Base-by-base conservation (phyloP, 2,113 vertebrate species). In the Smithornis capensis region DNA sequence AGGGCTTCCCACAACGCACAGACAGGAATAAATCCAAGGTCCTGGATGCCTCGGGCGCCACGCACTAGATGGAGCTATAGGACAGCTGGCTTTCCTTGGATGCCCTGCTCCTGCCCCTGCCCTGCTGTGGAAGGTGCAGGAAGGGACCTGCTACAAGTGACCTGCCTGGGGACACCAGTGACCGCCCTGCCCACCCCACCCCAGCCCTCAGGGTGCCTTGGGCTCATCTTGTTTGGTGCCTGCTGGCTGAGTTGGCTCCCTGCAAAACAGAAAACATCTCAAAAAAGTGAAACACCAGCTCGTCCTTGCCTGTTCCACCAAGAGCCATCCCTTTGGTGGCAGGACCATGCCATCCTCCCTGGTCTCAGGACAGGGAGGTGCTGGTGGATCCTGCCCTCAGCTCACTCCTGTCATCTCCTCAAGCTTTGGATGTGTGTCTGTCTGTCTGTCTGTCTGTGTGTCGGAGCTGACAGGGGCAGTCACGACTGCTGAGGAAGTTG, bases 61-160 rank as follows among this genome's bases (percentile, higher is more conserved):
- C 3, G 70, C 92, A 45, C 77, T 81, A 89, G 65, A 18, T 78
- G 88, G 90, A 91, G 90, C 78, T 94, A 5, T 59, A 84, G 90
- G 90, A 89, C 25, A 87, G 64, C 63, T 19, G 70, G 23, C 56
- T 69, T 19, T 37, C 33, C 55, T 42, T 4, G 1, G 19, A 40
- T 10, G 35, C 14, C 65, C 5, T 0, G 47, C 56, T 63, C 37
- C 82, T 6, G 18, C 44, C 29, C 1, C 5, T 27, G 3, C 31
- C 50, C 71, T 12, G n/a, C 17, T 0, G 5, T 5, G 60, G 29
- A 10, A 8, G 25, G 22, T 5, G 13, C 64, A 0, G 21, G 23
- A 8, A 3, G 27, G 23, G 45, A 47, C 23, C 13, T 64, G 57
- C 60, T 0, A 3, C 1, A 8, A 3, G 27, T 19, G 45, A 47